Percentiles rank a stretch among this genome's conserved stretches.
phyloP scores from a whole-genome alignment of 2,888 invertebrate species.

The Lithophane socia region DNA sequence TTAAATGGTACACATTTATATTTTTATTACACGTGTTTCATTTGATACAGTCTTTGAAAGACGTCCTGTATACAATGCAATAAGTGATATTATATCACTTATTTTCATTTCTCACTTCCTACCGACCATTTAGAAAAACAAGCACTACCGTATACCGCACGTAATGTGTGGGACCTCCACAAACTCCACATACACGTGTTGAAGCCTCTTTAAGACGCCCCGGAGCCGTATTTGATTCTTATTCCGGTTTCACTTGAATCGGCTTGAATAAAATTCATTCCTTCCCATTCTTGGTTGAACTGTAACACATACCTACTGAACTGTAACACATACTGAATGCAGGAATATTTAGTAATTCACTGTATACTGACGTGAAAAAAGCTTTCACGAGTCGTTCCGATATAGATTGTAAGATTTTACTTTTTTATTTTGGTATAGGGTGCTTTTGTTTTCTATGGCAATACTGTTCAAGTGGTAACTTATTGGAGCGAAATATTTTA shows the following conservation, averaged over 20 bases:
- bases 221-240: neutral
- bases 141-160: neutral
- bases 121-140: neutral
- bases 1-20: no score
- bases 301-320: neutral
- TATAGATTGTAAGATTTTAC: neutral
- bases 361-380: neutral
- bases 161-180: neutral
- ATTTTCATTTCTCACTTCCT: neutral
- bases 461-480: neutral
- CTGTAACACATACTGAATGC: neutral
- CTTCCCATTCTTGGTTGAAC: neutral
- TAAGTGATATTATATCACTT: neutral
- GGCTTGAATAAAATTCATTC: neutral
- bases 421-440: neutral
- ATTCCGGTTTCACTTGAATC: neutral
- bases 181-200: conserved; percentile 31
- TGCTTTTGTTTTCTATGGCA: neutral
- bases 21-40: no score
- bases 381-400: neutral
- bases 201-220: conserved; percentile 1
- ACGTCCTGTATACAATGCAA: no score
- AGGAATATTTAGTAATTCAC: neutral
- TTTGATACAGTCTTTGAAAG: no score
- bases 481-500: neutral